phyloP scores from a whole-genome alignment of 2,113 vertebrate species.

The Calcarius ornatus region DNA sequence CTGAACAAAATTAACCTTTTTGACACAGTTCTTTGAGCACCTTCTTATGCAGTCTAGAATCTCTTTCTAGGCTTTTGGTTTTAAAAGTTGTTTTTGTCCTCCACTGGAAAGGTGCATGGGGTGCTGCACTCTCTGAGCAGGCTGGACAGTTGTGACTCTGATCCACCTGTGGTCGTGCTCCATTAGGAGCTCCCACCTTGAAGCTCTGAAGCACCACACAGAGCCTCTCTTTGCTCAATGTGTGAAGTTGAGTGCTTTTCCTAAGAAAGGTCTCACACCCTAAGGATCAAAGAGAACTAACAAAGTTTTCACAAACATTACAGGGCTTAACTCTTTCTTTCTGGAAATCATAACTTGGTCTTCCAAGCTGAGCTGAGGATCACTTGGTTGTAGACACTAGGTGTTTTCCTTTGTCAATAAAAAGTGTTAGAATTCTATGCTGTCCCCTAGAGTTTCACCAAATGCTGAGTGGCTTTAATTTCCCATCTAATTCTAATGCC shows the following conservation, averaged over 20 bases:
- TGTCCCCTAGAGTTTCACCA: background rate
- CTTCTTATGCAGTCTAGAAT: background rate
- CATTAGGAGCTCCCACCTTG: background rate
- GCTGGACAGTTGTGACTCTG: background rate
- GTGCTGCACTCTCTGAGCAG: background rate
- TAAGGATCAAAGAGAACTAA: slow-evolving; percentile 8
- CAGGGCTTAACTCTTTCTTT: background rate
- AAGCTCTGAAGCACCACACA: background rate
- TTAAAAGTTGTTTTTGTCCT: background rate
- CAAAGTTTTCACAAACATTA: background rate
- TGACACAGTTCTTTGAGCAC: background rate
- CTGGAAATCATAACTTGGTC: background rate
- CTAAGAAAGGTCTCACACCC: background rate
- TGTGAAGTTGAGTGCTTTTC: background rate
- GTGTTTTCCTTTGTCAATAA: background rate
- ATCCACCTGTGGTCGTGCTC: background rate
- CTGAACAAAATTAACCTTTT: background rate
- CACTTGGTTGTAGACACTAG: background rate
- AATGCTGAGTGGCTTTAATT: background rate
- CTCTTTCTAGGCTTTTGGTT: background rate
- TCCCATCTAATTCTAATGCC: background rate
- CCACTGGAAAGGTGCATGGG: background rate
- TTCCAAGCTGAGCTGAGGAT: background rate
- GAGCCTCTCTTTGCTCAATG: background rate
- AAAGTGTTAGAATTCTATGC: background rate